Evolutionary conservation across 2,888 invertebrate species (phyloP).

Genomic region (Agriotes lineatus): DNA sequence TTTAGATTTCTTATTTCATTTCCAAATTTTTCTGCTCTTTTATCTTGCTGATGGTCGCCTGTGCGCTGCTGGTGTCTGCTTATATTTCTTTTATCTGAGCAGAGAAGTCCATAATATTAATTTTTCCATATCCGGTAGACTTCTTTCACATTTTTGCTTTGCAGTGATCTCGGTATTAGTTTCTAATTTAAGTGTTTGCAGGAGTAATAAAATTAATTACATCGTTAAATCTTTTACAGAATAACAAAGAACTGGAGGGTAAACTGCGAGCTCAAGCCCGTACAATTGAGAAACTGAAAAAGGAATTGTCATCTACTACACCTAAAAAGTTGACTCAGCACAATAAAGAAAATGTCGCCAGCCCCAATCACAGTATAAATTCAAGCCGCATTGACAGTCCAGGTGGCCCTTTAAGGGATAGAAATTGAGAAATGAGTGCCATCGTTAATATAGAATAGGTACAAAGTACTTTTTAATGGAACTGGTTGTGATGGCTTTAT

Average conservation of each 20-base stretch:
- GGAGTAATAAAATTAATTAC: too few relatives aligned
- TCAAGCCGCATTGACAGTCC: slow-evolving; percentile 61
- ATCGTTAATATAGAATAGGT: neutral
- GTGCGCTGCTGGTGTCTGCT: too few relatives aligned
- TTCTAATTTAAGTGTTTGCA: too few relatives aligned
- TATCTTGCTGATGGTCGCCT: too few relatives aligned
- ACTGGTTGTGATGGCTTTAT: neutral
- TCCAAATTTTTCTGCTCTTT: too few relatives aligned
- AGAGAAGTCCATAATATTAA: too few relatives aligned
- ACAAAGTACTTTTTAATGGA: neutral
- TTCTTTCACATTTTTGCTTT: too few relatives aligned
- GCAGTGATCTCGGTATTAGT: neutral
- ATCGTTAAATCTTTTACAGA: slow-evolving; percentile 52
- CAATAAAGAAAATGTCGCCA: slow-evolving; percentile 66
- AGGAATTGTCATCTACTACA: slow-evolving; percentile 56
- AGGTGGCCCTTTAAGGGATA: slow-evolving; percentile 65
- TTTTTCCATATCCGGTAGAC: too few relatives aligned
- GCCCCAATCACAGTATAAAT: slow-evolving; percentile 62
- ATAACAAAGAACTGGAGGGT: slow-evolving; percentile 56
- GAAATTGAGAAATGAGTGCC: slow-evolving; percentile 58
- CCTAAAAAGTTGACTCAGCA: slow-evolving; percentile 59
- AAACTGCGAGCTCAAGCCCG: slow-evolving; percentile 59
- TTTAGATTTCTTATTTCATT: too few relatives aligned
- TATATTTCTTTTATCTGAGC: too few relatives aligned
- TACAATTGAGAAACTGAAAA: slow-evolving; percentile 64